phyloP scores from a whole-genome alignment of 2,113 vertebrate genomes.

The Hydrochoerus hydrochaeris region DNA sequence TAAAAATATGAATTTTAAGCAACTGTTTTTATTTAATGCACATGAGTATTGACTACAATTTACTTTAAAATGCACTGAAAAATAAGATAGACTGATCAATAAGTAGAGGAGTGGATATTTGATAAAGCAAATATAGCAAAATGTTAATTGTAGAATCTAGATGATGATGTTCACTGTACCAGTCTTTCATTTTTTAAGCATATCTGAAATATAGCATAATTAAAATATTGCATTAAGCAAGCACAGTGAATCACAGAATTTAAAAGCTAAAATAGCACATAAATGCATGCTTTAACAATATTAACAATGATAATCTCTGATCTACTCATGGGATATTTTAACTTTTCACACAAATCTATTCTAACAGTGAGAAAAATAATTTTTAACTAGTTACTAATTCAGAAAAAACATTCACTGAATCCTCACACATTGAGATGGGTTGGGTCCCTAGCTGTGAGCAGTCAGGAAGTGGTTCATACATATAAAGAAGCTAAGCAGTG shows the following conservation, averaged over 20 bases:
- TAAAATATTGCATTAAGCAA: background rate
- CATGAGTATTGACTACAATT: background rate
- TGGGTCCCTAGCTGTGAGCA: background rate
- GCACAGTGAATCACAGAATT: background rate
- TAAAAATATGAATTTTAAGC: background rate
- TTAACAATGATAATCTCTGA: background rate
- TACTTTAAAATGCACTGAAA: background rate
- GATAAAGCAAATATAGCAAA: background rate
- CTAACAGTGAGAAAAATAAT: slow-evolving; percentile 22
- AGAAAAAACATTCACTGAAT: background rate
- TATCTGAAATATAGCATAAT: background rate
- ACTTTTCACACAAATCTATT: slow-evolving; percentile 17
- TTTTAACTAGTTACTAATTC: slow-evolving; percentile 20
- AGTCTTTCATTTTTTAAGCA: background rate
- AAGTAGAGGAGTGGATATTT: background rate
- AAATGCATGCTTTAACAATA: slow-evolving; percentile 15
- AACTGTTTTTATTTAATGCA: background rate
- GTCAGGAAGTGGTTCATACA: slow-evolving; percentile 56
- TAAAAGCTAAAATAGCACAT: slow-evolving; percentile 8
- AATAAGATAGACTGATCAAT: background rate
- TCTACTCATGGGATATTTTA: background rate
- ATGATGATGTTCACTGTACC: background rate
- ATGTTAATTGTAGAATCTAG: background rate
- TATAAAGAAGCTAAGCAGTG: background rate
- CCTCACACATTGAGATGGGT: background rate